Evolutionary conservation across 2,888 invertebrate species (phyloP).

Genomic region (Antheraea assamensis): DNA sequence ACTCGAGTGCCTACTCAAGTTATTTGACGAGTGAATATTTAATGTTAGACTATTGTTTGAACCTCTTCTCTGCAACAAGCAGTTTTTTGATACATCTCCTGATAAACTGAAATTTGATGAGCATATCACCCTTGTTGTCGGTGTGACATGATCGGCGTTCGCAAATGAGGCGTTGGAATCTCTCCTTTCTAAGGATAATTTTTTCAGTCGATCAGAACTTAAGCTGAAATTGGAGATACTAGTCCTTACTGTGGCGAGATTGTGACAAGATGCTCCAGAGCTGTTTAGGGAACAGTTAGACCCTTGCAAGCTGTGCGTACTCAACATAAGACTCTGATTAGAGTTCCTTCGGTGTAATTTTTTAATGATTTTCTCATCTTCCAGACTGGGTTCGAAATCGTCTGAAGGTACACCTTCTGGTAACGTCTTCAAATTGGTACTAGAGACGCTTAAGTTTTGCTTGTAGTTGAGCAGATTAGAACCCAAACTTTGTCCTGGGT

Average conservation of each 20-base stretch:
- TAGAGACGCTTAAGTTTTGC: conserved; percentile 85
- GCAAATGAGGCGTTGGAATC: conserved; percentile 94
- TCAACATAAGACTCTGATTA: conserved; percentile 83
- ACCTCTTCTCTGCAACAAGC: conserved; percentile 89
- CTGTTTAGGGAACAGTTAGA: conserved; percentile 79
- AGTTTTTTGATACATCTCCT: conserved; percentile 79
- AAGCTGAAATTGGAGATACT: conserved; percentile 76
- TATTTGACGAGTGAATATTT: conserved; percentile 83
- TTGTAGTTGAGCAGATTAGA: conserved; percentile 84
- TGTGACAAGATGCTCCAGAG: conserved; percentile 71
- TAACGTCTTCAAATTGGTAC: conserved; percentile 87
- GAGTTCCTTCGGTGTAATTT: conserved; percentile 83
- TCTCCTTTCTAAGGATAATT: conserved; percentile 89
- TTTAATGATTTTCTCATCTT: conserved; percentile 71
- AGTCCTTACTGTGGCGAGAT: conserved; percentile 68
- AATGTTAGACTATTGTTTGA: conserved; percentile 94
- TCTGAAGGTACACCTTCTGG: conserved; percentile 87
- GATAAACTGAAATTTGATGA: conserved; percentile 74
- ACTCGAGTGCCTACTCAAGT: conserved; percentile 80
- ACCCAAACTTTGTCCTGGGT: conserved; percentile 64
- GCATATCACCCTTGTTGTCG: conserved; percentile 71
- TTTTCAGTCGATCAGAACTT: conserved; percentile 76
- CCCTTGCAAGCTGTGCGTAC: conserved; percentile 78
- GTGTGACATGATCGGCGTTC: conserved; percentile 75
- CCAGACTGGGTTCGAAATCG: conserved; percentile 79